Conservation (phyloP, 2,888 invertebrate species). For the Eumacrocentrus americanus region DNA sequence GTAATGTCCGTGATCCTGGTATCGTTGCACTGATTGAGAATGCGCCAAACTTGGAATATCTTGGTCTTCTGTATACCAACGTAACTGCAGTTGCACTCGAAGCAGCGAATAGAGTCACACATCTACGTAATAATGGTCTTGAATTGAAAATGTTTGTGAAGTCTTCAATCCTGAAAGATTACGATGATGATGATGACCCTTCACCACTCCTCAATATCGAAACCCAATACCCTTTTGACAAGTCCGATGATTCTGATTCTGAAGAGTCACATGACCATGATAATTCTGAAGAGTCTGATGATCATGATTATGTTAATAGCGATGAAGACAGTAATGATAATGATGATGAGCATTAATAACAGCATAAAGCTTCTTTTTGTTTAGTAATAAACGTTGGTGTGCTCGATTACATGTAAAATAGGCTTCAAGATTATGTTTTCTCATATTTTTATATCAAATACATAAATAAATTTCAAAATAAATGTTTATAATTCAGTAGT, state of each 20-base stretch:
- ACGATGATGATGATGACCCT: not conserved
- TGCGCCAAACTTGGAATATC: not conserved
- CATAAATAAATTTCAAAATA: no score
- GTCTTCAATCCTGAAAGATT: not conserved
- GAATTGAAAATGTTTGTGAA: not conserved
- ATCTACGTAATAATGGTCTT: slow-evolving; percentile 4
- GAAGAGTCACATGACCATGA: no score
- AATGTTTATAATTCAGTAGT: no score
- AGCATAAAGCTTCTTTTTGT: no score
- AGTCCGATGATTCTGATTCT: no score
- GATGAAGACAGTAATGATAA: not conserved
- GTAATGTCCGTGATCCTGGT: not conserved
- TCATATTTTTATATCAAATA: no score
- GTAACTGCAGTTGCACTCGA: not conserved
- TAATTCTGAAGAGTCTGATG: not conserved
- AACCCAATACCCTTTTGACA: not conserved
- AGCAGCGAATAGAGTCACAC: not conserved
- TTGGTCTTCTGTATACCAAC: slow-evolving; percentile 4
- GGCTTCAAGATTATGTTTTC: no score
- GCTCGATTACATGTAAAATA: no score
- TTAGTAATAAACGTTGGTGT: no score
- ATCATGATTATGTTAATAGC: not conserved
- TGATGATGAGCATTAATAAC: no score
- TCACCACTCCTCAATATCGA: not conserved
- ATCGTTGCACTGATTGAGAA: not conserved